Base-by-base conservation (phyloP, 2,797 vertebrate genomes). In the Notolepis coatsorum region DNA sequence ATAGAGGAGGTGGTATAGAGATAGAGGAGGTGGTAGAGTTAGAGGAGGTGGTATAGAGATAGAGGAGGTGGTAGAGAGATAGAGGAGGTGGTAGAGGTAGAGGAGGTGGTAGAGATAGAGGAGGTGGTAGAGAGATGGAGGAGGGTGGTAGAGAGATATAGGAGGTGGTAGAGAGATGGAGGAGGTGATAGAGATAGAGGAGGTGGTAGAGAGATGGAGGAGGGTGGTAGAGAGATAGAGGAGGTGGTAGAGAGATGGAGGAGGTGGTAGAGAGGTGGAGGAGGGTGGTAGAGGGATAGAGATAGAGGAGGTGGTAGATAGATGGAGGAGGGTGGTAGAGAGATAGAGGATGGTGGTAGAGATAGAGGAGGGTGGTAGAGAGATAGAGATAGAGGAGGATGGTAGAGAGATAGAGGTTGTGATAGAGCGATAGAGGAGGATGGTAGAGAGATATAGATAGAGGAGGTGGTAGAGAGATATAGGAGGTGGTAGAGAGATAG, bases 131-230 rank as follows among this genome's bases (percentile, higher is more conserved):
- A 65, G 48, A 61, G 84, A 77, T 71, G 46, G 55, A 74, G 69
- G 71, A 0, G 8, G 64, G 77, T 73, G 60, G 45, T 55, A 59
- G 60, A 64, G 78, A 81, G 5, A 15, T 1, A 10, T 7, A 12
- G 9, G 38, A 69, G 42, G 25, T 49, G 57, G n/a, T n/a, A n/a
- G n/a, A n/a, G n/a, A n/a, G n/a, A n/a, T n/a, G 48, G 48, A 12
- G n/a, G n/a, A n/a, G 31, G 52, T 61, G 31, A 48, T 70, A 75
- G 79, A 76, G 80, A 73, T 60, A 73, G 59, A 77, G 81, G 77
- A 75, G 81, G 84, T 87, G 85, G 84, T 85, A 87, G 81, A 87
- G 85, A 80, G 80, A 64, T 50, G 76, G 80, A 65, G 77, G n/a
- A n/a, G n/a, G n/a, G n/a, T n/a, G n/a, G n/a, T n/a, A n/a, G n/a